Evolutionary conservation across 2,113 vertebrate species (phyloP), one percentile per base, ranked within the genome.

Genomic region (Neolamprologus brichardi): DNA sequence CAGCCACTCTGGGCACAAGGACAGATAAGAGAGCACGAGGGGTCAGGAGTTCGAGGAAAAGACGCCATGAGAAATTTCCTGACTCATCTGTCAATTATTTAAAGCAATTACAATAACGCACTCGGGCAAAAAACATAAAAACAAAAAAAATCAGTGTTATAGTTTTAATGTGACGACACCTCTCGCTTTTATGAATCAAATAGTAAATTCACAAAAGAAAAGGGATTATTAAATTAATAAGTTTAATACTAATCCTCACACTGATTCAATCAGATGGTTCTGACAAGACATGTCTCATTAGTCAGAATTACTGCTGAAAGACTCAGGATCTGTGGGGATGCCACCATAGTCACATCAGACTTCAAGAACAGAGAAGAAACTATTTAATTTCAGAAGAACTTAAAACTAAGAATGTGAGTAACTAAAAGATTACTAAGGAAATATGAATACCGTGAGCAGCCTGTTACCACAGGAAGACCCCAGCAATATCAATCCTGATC

Each of bases 21-120:
- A 17, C 54, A 58, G 52, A 92, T 25, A 88, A 51, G 81, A 85
- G 79, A 88, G 37, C 20, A 34, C 17, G 14, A 4, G 34, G 87
- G 94, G 93, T 96, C 94, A 95, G 85, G 49, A 91, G 95, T 94
- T 96, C 89, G 32, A 41, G 44, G 75, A 81, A 72, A 82, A 46
- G 23, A 79, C 77, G 28, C 75, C 62, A 54, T 70, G 84, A 87
- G 34, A 89, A 64, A 83, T 90, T 78, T 83, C 52, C 87, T 86
- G 87, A 94, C 85, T 91, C 78, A 88, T 87, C 18, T 4, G 10
- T 60, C 10, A 78, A 7, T 20, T 10, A 70, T 41, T 91, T 88
- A 82, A 77, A 77, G 15, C 15, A 8, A 49, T 49, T 51, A 0
- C 72, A n/a, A 77, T 77, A n/a, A 77, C 4, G 2, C 72, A 51